Conservation (phyloP, 2,113 vertebrate genomes). For the Phalacrocorax carbo region DNA sequence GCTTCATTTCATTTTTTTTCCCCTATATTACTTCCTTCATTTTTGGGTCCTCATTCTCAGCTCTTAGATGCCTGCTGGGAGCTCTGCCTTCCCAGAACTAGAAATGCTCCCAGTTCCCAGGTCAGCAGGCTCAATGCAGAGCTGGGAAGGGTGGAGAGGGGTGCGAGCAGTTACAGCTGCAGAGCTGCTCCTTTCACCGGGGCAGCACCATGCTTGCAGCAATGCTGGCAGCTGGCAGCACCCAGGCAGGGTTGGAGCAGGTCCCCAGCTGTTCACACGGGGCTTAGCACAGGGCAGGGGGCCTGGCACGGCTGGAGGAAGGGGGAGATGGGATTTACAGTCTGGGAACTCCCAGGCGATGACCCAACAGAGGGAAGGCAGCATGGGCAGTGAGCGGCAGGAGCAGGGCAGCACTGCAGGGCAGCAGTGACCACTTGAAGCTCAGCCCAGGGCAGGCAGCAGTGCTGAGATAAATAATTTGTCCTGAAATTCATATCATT, state of each 20-base stretch:
- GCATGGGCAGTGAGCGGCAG: neutral
- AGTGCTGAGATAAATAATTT: neutral
- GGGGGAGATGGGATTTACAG: neutral
- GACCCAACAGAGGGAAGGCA: neutral
- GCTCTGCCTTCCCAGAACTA: neutral
- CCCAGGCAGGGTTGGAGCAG: neutral
- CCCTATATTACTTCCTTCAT: neutral
- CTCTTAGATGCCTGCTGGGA: neutral
- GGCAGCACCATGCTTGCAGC: neutral
- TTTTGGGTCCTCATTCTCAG: neutral
- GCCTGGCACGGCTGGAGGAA: neutral
- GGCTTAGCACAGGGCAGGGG: accelerated
- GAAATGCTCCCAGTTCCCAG: neutral
- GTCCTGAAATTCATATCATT: neutral
- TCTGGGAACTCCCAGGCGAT: neutral
- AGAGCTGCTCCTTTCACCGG: neutral
- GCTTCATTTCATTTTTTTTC: neutral
- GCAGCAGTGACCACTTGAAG: neutral
- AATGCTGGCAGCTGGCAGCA: neutral
- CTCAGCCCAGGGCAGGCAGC: neutral
- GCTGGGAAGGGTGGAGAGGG: neutral
- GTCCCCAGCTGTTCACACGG: accelerated
- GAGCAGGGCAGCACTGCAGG: accelerated
- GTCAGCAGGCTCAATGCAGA: neutral
- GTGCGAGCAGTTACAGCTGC: neutral